Conservation (phyloP, 2,797 vertebrate genomes). For the Gobio occitaniae region DNA sequence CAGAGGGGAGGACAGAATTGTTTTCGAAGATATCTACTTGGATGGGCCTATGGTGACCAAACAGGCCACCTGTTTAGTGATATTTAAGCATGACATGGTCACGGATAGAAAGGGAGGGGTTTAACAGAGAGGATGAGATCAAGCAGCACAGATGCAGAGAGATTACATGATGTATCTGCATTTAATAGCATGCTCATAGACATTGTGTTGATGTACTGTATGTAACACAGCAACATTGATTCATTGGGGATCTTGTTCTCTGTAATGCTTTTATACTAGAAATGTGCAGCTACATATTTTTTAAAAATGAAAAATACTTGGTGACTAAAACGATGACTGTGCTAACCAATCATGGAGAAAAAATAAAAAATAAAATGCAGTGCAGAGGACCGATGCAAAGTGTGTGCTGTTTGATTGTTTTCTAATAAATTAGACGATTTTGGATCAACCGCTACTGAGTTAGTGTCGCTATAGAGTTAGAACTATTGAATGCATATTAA, state of each 20-base stretch:
- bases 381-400: neutral
- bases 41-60: slow-evolving; percentile 16
- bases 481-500: neutral
- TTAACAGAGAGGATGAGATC: neutral
- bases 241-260: neutral
- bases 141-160: neutral
- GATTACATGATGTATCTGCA: neutral
- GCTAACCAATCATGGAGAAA: neutral
- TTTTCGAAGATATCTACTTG: slow-evolving; percentile 30
- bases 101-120: slow-evolving; percentile 1
- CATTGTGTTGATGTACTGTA: neutral
- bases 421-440: neutral
- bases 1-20: neutral
- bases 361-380: too few relatives aligned
- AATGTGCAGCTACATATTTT: neutral
- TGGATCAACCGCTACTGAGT: too few relatives aligned
- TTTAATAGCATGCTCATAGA: neutral
- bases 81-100: slow-evolving; percentile 38
- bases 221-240: neutral
- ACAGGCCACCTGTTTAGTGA: slow-evolving; percentile 35
- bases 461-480: too few relatives aligned
- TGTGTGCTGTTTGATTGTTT: neutral
- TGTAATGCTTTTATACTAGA: neutral
- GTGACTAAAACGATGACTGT: too few relatives aligned
- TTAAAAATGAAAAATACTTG: neutral